Conservation (phyloP, 2,113 vertebrate genomes). For the Lycaon pictus region DNA sequence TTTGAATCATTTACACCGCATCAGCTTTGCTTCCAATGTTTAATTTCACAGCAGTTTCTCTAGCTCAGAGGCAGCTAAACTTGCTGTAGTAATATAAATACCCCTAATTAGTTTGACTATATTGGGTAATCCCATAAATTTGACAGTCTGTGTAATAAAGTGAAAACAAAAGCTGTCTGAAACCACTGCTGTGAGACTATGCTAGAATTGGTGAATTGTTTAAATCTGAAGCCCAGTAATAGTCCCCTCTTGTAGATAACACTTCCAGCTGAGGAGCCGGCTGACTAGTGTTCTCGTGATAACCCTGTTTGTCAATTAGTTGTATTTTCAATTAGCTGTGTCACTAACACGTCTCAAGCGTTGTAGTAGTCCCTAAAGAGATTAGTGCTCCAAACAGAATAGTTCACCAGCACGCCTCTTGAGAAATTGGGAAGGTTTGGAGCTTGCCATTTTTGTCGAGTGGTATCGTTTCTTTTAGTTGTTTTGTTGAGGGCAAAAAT, state of each 20-base stretch:
- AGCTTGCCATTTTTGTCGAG: slow-evolving; percentile 6
- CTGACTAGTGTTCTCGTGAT: slow-evolving; percentile 26
- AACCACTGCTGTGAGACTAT: slow-evolving; percentile 76
- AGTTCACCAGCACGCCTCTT: background rate
- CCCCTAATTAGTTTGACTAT: slow-evolving; percentile 75
- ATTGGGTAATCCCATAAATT: slow-evolving; percentile 76
- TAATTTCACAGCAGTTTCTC: slow-evolving; percentile 82
- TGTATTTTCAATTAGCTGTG: slow-evolving; percentile 56
- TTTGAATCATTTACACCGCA: slow-evolving; percentile 74
- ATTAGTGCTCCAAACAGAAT: background rate
- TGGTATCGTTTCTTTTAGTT: background rate
- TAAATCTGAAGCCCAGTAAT: slow-evolving; percentile 78
- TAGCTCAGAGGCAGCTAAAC: slow-evolving; percentile 80
- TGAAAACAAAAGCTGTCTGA: slow-evolving; percentile 83
- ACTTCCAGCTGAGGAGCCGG: slow-evolving; percentile 21
- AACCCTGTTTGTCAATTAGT: slow-evolving; percentile 41
- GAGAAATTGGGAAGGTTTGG: background rate
- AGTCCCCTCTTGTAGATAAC: background rate
- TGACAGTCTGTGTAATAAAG: slow-evolving; percentile 73
- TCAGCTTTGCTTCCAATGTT: slow-evolving; percentile 81
- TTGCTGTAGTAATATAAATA: slow-evolving; percentile 79
- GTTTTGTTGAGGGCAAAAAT: slow-evolving; percentile 17
- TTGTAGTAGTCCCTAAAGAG: background rate
- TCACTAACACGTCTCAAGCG: background rate
- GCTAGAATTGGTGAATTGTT: slow-evolving; percentile 65